Percentiles rank a stretch among this genome's conserved stretches.
Evolutionary conservation across 2,797 vertebrate species (phyloP).

Genomic region (Phoeniculus purpureus): DNA sequence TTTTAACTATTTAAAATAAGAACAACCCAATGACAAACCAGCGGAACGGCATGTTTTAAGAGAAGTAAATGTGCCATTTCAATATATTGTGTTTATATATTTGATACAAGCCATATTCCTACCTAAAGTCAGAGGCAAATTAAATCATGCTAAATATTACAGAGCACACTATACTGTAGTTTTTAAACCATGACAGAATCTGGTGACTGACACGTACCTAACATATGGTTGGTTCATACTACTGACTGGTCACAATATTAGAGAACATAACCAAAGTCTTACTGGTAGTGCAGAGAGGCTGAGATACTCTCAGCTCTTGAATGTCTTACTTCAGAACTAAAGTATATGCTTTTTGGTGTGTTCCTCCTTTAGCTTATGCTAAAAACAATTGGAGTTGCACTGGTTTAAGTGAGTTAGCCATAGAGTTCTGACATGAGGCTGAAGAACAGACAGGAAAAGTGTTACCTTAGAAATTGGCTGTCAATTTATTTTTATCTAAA

Average conservation of each 20-base stretch:
- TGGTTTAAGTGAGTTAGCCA: not conserved
- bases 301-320: not conserved
- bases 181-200: not conserved
- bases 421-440: not conserved
- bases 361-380: not conserved
- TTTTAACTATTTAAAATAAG: not conserved
- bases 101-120: not conserved
- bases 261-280: not conserved
- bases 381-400: not conserved
- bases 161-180: not conserved
- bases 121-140: not conserved
- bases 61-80: not conserved
- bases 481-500: not conserved
- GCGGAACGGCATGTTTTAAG: not conserved
- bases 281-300: not conserved
- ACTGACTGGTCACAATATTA: not conserved
- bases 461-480: not conserved
- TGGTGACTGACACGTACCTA: not conserved
- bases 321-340: not conserved
- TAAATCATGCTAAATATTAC: not conserved
- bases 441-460: not conserved
- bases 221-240: not conserved
- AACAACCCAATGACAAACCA: not conserved
- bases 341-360: fast-evolving
- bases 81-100: not conserved